Percentiles rank a stretch among this genome's conserved stretches.
Conservation (phyloP, 2,797 vertebrate species). For the Sebastes cheni region DNA sequence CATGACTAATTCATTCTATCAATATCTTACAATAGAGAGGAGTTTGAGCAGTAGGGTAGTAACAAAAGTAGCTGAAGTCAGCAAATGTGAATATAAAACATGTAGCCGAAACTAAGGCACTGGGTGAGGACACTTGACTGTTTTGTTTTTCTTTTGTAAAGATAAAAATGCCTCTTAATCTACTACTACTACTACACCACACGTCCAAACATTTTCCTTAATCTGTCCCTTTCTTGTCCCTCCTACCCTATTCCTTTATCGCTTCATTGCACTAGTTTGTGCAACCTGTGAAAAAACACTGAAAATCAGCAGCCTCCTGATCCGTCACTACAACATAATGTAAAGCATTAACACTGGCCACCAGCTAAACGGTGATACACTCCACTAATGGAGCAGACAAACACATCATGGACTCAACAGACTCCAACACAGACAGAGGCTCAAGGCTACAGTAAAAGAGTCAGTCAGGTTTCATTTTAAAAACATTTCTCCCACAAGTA, state of each 20-base stretch:
- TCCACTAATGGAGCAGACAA: neutral
- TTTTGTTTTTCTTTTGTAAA: neutral
- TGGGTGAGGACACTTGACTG: neutral
- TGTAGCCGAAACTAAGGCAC: neutral
- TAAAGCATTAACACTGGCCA: neutral
- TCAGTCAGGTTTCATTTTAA: neutral
- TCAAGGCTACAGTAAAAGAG: neutral
- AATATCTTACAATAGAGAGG: neutral
- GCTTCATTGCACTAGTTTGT: neutral
- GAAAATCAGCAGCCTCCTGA: neutral
- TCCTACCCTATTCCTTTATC: neutral
- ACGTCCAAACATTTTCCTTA: neutral
- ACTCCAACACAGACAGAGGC: neutral
- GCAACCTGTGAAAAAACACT: slow-evolving; percentile 8
- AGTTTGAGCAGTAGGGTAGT: neutral
- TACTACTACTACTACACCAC: neutral
- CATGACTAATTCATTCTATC: neutral
- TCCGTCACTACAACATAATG: neutral
- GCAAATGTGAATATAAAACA: neutral
- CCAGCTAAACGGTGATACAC: neutral
- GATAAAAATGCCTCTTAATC: neutral
- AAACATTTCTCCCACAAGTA: neutral
- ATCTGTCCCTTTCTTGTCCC: neutral
- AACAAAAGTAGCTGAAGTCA: neutral
- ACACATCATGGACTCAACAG: neutral